A percentile compares a stretch with the other conserved stretches of the same genome.
These are phyloP conservation scores for Drosophila prosaltans DNA, from an alignment of 1,140 invertebrate genomes.

Conservation along the genomic window DNA sequence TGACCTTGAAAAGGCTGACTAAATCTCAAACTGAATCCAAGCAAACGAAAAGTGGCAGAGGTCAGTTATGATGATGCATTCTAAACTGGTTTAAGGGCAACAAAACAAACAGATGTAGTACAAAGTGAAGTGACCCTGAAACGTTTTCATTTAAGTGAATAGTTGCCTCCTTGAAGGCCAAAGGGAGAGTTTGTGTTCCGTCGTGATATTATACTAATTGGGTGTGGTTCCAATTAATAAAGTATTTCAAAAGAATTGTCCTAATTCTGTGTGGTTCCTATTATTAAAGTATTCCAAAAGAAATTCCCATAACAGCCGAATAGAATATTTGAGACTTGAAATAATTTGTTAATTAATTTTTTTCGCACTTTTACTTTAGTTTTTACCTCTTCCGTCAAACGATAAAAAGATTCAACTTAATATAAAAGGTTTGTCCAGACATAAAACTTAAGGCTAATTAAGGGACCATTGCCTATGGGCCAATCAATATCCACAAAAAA, in stretches of 20 bases:
- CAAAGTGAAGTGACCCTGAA: background rate
- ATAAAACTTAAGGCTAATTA: background rate
- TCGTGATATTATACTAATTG: constrained; percentile 49
- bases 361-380: constrained; percentile 25
- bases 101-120: background rate
- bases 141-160: constrained; percentile 16
- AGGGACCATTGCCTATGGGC: constrained; percentile 41
- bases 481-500: too few species aligned
- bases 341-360: constrained; percentile 41
- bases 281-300: constrained; percentile 63
- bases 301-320: constrained; percentile 10
- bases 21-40: background rate
- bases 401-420: constrained; percentile 28
- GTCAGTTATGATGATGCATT: constrained; percentile 31
- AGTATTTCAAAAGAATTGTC: constrained; percentile 36
- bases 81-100: constrained; percentile 30
- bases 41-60: constrained; percentile 38
- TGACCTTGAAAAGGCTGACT: constrained; percentile 34
- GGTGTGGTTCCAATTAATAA: constrained; percentile 60
- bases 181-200: background rate
- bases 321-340: constrained; percentile 32
- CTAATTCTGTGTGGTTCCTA: constrained; percentile 40
- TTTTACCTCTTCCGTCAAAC: background rate
- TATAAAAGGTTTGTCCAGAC: constrained; percentile 41
- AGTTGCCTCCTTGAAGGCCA: constrained; percentile 13